Percentiles rank a stretch among this genome's conserved stretches.
Conservation (phyloP, 2,888 invertebrate genomes). For the Aspidapion aeneum region DNA sequence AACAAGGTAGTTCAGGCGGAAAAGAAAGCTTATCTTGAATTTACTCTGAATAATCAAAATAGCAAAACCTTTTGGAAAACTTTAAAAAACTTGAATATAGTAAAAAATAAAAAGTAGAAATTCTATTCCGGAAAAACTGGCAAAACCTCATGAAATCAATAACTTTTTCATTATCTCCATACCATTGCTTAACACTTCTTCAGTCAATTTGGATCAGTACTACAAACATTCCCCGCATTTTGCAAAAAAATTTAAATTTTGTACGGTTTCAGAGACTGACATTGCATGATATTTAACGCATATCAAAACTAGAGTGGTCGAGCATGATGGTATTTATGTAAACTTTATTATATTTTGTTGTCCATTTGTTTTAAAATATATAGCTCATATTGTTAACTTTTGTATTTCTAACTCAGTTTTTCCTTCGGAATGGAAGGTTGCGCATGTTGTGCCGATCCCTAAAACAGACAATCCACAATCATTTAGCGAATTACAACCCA, state of each 20-base stretch:
- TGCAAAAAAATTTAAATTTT: background rate
- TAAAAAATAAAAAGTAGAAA: background rate
- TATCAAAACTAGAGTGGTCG: conserved; percentile 4
- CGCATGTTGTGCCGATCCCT: conserved; percentile 11
- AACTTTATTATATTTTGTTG: conserved; percentile 6
- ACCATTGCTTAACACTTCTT: background rate
- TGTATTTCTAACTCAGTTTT: conserved; percentile 8
- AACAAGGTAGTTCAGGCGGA: background rate
- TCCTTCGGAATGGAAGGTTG: conserved; percentile 8
- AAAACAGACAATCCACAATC: background rate
- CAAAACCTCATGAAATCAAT: background rate
- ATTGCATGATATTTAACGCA: background rate
- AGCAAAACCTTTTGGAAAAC: no score
- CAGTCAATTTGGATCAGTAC: background rate
- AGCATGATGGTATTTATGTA: background rate
- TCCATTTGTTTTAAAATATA: conserved; percentile 10
- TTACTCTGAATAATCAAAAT: background rate
- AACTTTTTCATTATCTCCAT: conserved; percentile 1
- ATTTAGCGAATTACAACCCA: conserved; percentile 10
- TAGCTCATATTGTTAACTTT: conserved; percentile 6
- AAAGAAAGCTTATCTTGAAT: conserved; percentile 1
- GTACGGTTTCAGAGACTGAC: background rate
- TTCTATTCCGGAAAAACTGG: background rate
- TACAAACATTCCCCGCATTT: background rate
- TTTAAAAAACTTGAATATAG: background rate